Evolutionary conservation across 2,113 vertebrate species (phyloP).

Genomic region (Gasterosteus nipponicus): DNA sequence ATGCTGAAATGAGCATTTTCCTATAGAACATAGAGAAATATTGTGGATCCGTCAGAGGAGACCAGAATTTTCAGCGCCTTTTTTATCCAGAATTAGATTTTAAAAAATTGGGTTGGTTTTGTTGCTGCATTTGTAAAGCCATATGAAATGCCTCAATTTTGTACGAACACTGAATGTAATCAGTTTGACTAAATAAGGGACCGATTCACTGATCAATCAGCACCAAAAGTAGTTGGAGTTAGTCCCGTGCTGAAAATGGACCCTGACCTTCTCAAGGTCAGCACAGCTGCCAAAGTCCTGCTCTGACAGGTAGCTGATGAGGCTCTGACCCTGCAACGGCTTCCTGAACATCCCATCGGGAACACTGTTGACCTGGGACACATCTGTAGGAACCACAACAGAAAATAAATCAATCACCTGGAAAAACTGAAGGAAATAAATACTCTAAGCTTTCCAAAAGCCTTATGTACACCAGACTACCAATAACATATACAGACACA

Average conservation of each 20-base stretch:
- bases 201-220: background rate
- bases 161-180: background rate
- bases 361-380: slow-evolving; percentile 79
- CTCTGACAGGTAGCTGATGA: slow-evolving; percentile 98
- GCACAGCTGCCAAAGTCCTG: slow-evolving; percentile 99
- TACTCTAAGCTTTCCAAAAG: background rate
- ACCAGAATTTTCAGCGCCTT: background rate
- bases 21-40: slow-evolving; percentile 68
- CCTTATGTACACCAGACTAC: background rate
- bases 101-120: background rate
- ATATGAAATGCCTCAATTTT: background rate
- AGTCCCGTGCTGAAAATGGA: background rate
- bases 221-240: background rate
- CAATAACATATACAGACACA: background rate
- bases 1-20: slow-evolving; percentile 99
- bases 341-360: slow-evolving; percentile 94
- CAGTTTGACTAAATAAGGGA: background rate
- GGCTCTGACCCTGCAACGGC: slow-evolving; percentile 95
- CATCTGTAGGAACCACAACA: slow-evolving; percentile 77
- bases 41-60: background rate
- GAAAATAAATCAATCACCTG: background rate
- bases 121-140: background rate
- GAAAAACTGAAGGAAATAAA: background rate
- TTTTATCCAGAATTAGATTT: background rate
- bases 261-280: slow-evolving; percentile 94